Evolutionary conservation across 2,797 vertebrate genomes (phyloP).

Genomic region (Amblyopsis hoosieri): DNA sequence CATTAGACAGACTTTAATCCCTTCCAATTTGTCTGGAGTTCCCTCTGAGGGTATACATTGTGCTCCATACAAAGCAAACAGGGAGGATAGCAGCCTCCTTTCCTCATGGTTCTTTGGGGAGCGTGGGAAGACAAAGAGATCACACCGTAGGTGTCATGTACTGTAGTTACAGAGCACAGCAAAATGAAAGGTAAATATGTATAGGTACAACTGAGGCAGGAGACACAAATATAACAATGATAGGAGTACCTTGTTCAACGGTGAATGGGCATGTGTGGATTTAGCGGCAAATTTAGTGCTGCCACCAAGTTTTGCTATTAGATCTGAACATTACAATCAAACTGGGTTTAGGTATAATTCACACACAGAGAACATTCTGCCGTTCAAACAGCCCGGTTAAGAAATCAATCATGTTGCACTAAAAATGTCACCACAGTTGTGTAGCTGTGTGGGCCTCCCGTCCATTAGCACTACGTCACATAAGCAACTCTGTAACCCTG

Average conservation of each 20-base stretch:
- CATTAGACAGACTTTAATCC: conserved; percentile 63
- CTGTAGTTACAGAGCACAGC: background rate
- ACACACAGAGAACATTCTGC: no score
- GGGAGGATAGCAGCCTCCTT: conserved; percentile 36
- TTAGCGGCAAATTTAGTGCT: conserved; percentile 14
- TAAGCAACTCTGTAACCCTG: no score
- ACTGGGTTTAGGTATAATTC: no score
- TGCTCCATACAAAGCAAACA: conserved; percentile 37
- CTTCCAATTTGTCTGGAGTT: conserved; percentile 24
- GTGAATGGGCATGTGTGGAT: conserved; percentile 12
- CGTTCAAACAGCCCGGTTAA: no score
- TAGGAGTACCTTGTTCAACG: background rate
- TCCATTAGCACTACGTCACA: no score
- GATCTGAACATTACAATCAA: no score
- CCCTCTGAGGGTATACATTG: conserved; percentile 52
- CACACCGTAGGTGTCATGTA: background rate
- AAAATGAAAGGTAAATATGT: background rate
- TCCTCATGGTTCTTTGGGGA: conserved; percentile 47
- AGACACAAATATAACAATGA: conserved; percentile 35
- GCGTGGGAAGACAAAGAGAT: conserved; percentile 44
- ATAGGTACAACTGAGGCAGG: conserved; percentile 8
- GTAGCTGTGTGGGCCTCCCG: no score
- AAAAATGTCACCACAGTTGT: no score
- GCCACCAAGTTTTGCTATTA: background rate
- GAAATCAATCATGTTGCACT: no score